phyloP scores from a whole-genome alignment of 2,888 invertebrate genomes.

The Melieria crassipennis region DNA sequence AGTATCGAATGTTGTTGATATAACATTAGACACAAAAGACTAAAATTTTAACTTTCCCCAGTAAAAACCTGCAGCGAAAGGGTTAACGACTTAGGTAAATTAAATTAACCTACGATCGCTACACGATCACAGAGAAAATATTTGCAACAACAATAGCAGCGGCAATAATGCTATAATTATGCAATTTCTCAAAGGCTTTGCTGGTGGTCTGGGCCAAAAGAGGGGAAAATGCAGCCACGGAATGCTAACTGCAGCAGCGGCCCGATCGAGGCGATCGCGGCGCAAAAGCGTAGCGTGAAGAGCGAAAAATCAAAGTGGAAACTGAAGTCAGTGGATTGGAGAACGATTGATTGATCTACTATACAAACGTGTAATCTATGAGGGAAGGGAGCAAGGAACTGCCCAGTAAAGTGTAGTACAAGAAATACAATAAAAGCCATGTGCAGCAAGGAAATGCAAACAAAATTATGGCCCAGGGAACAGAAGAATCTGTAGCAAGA shows the following conservation, averaged over 20 bases:
- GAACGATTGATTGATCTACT: conserved; percentile 42
- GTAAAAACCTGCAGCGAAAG: no score
- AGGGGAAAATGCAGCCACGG: no score
- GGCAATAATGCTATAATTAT: conserved; percentile 60
- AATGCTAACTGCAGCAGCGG: background rate
- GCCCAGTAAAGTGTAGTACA: no score
- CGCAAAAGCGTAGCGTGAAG: background rate
- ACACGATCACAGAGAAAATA: background rate
- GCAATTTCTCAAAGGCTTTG: conserved; percentile 59
- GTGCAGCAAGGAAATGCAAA: conserved; percentile 15
- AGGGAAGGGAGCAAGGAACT: background rate
- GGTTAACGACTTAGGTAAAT: no score
- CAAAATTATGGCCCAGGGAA: conserved; percentile 17
- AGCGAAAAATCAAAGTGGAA: background rate
- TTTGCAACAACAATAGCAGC: conserved; percentile 1
- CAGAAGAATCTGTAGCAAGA: no score
- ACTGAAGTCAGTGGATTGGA: background rate
- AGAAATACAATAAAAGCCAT: no score
- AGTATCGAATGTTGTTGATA: no score
- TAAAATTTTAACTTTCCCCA: no score
- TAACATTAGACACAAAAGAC: no score
- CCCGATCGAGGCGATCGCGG: conserved; percentile 5
- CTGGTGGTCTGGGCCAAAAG: conserved; percentile 55
- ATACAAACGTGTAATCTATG: conserved; percentile 42
- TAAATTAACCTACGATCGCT: no score